Percentiles rank a stretch among this genome's conserved stretches.
phyloP scores from a whole-genome alignment of 1,140 invertebrate species.

The Pomacea maculata region DNA sequence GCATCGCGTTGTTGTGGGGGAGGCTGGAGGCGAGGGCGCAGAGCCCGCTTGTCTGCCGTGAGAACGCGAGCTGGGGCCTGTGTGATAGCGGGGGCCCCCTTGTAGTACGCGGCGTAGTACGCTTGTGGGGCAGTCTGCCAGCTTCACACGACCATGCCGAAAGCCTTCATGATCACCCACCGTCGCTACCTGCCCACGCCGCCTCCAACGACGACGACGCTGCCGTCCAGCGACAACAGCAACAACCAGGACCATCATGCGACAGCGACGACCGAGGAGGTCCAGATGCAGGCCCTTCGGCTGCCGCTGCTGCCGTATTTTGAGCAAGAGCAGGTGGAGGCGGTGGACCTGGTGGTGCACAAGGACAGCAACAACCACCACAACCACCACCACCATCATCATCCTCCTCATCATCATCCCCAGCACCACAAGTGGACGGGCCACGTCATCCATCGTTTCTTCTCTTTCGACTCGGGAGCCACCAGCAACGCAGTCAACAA shows the following conservation, averaged over 20 bases:
- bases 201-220: not conserved
- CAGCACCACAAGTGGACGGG: no score
- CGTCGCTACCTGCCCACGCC: slow-evolving; percentile 29
- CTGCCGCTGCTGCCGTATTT: not conserved
- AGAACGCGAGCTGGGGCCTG: no score
- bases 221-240: not conserved
- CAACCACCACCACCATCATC: not conserved
- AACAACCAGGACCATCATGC: not conserved
- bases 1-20: not conserved
- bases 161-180: slow-evolving; percentile 34
- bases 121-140: not conserved
- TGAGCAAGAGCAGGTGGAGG: slow-evolving; percentile 12
- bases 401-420: not conserved
- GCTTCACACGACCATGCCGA: slow-evolving; percentile 26
- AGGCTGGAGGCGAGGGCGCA: not conserved
- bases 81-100: no score
- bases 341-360: slow-evolving; percentile 14
- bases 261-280: no score
- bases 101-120: no score
- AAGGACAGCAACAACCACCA: not conserved
- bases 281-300: no score
- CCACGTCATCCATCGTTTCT: not conserved
- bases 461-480: not conserved
- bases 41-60: no score
- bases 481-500: not conserved